Evolutionary conservation across 2,888 invertebrate species (phyloP).

Genomic region (Macrophya annulata): DNA sequence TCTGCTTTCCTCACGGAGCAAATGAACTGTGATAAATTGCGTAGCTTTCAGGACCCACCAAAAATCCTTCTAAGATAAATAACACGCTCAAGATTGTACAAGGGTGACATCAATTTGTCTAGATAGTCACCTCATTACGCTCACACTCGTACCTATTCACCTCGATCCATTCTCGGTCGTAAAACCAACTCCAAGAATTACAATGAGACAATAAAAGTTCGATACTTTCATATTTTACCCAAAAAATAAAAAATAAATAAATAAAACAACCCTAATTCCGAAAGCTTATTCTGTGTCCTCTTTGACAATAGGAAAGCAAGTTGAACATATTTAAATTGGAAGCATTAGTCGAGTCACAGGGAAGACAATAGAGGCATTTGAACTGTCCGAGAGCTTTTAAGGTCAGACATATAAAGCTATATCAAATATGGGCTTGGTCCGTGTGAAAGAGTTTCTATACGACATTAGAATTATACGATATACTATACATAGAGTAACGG

Average conservation of each 20-base stretch:
- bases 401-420: background rate
- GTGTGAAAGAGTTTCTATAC: conserved; percentile 47
- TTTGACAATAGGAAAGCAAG: background rate
- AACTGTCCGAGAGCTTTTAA: conserved; percentile 23
- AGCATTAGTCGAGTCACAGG: background rate
- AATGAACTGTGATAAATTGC: conserved; percentile 45
- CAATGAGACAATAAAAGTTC: background rate
- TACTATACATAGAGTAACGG: background rate
- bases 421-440: conserved; percentile 52
- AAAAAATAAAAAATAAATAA: too few species aligned
- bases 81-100: conserved; percentile 21
- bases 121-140: conserved; percentile 8
- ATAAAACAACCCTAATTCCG: background rate
- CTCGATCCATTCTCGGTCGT: background rate
- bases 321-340: conserved; percentile 9
- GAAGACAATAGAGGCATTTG: conserved; percentile 26
- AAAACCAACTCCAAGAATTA: background rate
- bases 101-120: conserved; percentile 18
- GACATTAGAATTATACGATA: conserved; percentile 27
- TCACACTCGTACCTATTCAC: background rate
- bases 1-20: background rate
- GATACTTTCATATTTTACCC: too few species aligned
- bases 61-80: conserved; percentile 14
- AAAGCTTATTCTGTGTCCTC: background rate
- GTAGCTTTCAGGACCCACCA: background rate